Conservation (phyloP, 2,113 vertebrate genomes). For the Sphaerodactylus townsendi region DNA sequence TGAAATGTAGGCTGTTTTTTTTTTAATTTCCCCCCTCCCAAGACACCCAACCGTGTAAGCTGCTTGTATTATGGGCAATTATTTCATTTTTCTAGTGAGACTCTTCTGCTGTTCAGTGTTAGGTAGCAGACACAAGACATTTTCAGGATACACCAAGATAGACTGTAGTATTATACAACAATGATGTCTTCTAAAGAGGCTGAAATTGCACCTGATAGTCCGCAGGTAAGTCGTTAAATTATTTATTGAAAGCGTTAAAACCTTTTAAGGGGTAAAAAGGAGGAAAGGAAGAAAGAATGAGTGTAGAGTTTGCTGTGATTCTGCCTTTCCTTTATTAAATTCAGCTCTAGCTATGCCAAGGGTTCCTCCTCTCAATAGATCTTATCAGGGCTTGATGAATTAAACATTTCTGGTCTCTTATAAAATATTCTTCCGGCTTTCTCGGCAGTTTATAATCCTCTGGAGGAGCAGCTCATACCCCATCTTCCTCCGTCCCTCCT, state of each 20-base stretch:
- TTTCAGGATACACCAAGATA: not conserved
- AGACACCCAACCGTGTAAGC: too few relatives aligned
- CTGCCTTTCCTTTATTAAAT: not conserved
- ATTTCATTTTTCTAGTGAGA: not conserved
- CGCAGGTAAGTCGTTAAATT: not conserved
- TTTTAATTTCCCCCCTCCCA: too few relatives aligned
- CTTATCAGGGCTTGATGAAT: slow-evolving; percentile 57
- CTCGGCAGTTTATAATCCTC: slow-evolving; percentile 32
- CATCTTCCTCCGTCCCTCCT: slow-evolving; percentile 25
- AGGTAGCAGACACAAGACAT: not conserved
- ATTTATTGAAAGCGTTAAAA: not conserved
- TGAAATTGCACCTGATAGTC: not conserved
- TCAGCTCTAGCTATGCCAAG: not conserved
- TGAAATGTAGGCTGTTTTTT: too few relatives aligned
- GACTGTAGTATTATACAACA: not conserved
- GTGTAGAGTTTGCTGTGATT: not conserved
- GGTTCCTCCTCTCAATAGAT: slow-evolving; percentile 40
- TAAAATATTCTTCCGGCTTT: slow-evolving; percentile 30
- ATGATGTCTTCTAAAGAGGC: not conserved
- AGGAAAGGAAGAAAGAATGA: not conserved
- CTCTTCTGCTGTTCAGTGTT: too few relatives aligned
- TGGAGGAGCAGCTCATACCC: not conserved
- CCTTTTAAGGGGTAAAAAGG: not conserved
- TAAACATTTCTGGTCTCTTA: slow-evolving; percentile 35
- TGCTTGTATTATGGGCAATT: not conserved